Evolutionary conservation across 2,797 vertebrate genomes (phyloP).

Genomic region (Chromobotia macracanthus): DNA sequence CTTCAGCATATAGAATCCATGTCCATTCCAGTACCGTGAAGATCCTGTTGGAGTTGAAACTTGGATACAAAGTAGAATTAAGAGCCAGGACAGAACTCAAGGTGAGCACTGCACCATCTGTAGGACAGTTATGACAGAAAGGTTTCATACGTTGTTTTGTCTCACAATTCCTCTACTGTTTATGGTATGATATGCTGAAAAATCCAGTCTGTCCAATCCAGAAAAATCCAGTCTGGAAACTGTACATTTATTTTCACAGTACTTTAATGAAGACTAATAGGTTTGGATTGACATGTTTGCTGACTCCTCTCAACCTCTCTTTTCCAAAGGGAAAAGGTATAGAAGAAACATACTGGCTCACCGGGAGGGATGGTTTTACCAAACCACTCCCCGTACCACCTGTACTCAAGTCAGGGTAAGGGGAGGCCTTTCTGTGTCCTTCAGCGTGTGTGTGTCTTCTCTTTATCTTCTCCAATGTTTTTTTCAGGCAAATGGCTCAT

Average conservation of each 20-base stretch:
- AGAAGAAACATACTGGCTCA: constrained; percentile 90
- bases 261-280: background rate
- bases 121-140: background rate
- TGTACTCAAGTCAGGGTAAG: constrained; percentile 78
- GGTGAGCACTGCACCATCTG: constrained; percentile 67
- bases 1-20: constrained; percentile 87
- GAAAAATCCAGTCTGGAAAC: too few species aligned
- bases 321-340: constrained; percentile 81
- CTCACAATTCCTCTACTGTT: background rate
- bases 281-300: background rate
- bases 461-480: constrained; percentile 68
- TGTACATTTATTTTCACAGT: too few species aligned
- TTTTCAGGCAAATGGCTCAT: constrained; percentile 80
- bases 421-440: constrained; percentile 44
- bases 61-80: constrained; percentile 84
- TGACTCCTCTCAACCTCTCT: background rate
- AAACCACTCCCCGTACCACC: constrained; percentile 87
- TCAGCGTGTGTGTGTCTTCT: constrained; percentile 56
- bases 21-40: constrained; percentile 85
- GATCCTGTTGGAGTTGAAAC: constrained; percentile 78
- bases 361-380: constrained; percentile 85
- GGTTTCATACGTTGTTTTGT: background rate
- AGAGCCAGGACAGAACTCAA: constrained; percentile 83
- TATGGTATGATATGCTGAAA: too few species aligned
- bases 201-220: too few species aligned